These are phyloP conservation scores for Pristionchus pacificus DNA, from an alignment of 1,140 invertebrate species.

Conservation along the genomic window DNA sequence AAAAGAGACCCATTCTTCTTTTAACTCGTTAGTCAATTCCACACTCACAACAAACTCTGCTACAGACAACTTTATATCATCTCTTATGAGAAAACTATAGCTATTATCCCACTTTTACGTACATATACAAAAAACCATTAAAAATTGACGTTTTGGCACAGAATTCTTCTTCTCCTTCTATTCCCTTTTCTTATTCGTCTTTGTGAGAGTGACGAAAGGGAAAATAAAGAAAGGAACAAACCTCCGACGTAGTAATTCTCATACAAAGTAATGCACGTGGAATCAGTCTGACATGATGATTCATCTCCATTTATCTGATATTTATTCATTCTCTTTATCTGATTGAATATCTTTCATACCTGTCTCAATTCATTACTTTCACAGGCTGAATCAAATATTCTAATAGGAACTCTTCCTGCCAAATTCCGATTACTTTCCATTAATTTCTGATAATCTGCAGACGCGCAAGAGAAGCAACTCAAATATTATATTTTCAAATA, in stretches of 20 bases:
- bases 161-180: too few species aligned
- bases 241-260: not conserved
- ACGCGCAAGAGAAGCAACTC: not conserved
- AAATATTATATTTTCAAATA: too few species aligned
- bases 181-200: too few species aligned
- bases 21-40: too few species aligned
- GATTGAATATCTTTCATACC: not conserved
- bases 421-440: not conserved
- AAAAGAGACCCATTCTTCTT: too few species aligned
- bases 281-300: not conserved
- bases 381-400: not conserved
- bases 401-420: not conserved
- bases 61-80: too few species aligned
- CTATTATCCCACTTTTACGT: too few species aligned
- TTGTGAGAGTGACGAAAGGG: too few species aligned
- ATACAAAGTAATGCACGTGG: not conserved
- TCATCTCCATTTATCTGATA: not conserved
- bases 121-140: too few species aligned
- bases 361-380: not conserved
- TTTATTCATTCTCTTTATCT: not conserved
- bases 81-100: too few species aligned
- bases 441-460: not conserved
- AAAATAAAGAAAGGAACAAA: not conserved
- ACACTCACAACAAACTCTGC: too few species aligned
- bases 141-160: too few species aligned